Evolutionary conservation across 1,140 invertebrate species (phyloP).

Genomic region (Condylostylus longicornis): DNA sequence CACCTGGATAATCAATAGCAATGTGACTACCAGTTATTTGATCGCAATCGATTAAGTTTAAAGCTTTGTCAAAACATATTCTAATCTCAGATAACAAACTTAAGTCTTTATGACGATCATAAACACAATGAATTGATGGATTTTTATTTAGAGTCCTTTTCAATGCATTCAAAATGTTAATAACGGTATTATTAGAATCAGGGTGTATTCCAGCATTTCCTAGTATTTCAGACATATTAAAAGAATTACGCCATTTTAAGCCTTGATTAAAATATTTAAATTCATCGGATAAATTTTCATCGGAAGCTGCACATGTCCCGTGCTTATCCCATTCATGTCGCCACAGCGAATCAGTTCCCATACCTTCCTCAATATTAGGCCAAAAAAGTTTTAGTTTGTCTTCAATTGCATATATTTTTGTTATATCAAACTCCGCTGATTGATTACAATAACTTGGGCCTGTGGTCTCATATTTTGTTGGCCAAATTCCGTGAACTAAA

Average conservation of each 20-base stretch:
- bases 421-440: conserved; percentile 46
- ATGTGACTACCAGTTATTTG: conserved; percentile 24
- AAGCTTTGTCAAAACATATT: conserved; percentile 47
- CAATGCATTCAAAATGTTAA: conserved; percentile 42
- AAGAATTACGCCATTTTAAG: conserved; percentile 43
- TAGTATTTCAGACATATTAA: conserved; percentile 47
- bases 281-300: conserved; percentile 47
- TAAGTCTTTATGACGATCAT: conserved; percentile 38
- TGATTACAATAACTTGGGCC: conserved; percentile 55
- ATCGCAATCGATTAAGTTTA: conserved; percentile 44
- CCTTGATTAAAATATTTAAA: conserved; percentile 58
- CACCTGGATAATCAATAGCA: conserved; percentile 19
- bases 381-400: conserved; percentile 47
- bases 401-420: conserved; percentile 42
- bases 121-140: conserved; percentile 45
- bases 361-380: conserved; percentile 53
- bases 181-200: conserved; percentile 38
- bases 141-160: conserved; percentile 38
- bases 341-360: conserved; percentile 47
- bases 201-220: conserved; percentile 41
- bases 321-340: conserved; percentile 75
- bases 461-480: conserved; percentile 46
- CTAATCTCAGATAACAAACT: conserved; percentile 46
- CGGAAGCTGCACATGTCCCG: conserved; percentile 55
- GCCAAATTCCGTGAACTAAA: conserved; percentile 79